Conservation (phyloP, 1,140 invertebrate species). For the Drosophila sulfurigaster region DNA sequence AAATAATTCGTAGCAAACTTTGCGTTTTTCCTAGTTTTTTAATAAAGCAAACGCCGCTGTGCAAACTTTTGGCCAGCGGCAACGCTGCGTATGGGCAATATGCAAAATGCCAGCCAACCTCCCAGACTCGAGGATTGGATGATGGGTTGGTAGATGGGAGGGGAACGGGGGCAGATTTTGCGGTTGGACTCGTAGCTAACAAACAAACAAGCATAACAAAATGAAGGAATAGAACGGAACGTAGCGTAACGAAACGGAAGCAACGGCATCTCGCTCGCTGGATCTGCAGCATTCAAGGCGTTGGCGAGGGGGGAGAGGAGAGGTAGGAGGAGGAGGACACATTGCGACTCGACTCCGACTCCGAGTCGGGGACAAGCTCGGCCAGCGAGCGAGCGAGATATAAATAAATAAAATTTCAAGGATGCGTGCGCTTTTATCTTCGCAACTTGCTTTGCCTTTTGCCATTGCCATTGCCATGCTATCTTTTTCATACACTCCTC, state of each 20-base stretch:
- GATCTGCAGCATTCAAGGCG: background rate
- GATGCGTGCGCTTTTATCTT: slow-evolving; percentile 82
- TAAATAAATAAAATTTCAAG: slow-evolving; percentile 84
- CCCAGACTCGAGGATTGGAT: too few species aligned
- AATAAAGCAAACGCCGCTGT: slow-evolving; percentile 79
- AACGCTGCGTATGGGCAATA: slow-evolving; percentile 79
- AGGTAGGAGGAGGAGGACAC: background rate
- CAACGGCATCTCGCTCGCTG: background rate
- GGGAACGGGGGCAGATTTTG: slow-evolving; percentile 59
- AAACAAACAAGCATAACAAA: slow-evolving; percentile 78
- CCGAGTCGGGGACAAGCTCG: slow-evolving; percentile 27
- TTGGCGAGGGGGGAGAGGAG: background rate
- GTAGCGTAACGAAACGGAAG: slow-evolving; percentile 31
- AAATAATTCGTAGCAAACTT: slow-evolving; percentile 77
- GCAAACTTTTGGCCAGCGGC: slow-evolving; percentile 72
- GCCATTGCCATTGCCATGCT: slow-evolving; percentile 2
- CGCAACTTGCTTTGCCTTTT: slow-evolving; percentile 74
- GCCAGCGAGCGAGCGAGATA: slow-evolving; percentile 52
- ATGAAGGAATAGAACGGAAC: slow-evolving; percentile 55
- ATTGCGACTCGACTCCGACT: background rate
- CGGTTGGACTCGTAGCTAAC: slow-evolving; percentile 75
- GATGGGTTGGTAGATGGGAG: background rate
- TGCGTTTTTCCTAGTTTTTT: slow-evolving; percentile 78
- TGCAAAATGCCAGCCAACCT: slow-evolving; percentile 69
- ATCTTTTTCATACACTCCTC: slow-evolving; percentile 2